Evolutionary conservation across 2,888 invertebrate genomes (phyloP).

Genomic region (Mantis religiosa): DNA sequence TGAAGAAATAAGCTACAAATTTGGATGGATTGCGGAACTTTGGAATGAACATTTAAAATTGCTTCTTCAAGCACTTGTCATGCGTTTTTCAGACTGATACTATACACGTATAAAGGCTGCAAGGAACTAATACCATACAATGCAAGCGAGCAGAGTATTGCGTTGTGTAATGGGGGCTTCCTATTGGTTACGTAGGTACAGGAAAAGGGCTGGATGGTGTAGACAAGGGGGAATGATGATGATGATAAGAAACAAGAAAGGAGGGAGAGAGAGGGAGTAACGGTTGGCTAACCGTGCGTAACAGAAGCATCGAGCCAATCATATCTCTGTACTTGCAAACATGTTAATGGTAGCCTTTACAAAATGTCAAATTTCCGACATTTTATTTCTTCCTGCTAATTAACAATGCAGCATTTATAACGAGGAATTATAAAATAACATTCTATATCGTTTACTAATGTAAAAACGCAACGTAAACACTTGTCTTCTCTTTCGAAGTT

Average conservation of each 20-base stretch:
- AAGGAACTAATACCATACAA: not conserved
- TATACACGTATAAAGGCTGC: too few relatives aligned
- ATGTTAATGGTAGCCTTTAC: not conserved
- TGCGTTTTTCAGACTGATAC: too few relatives aligned
- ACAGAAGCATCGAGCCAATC: not conserved
- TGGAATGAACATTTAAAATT: too few relatives aligned
- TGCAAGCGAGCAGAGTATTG: not conserved
- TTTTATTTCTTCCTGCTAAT: not conserved
- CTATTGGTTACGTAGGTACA: constrained; percentile 10
- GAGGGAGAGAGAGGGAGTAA: not conserved
- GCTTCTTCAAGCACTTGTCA: too few relatives aligned
- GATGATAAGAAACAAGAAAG: not conserved
- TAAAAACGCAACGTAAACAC: too few relatives aligned
- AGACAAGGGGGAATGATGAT: not conserved
- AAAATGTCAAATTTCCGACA: not conserved
- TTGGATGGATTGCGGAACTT: too few relatives aligned
- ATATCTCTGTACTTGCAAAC: not conserved
- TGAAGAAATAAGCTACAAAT: too few relatives aligned
- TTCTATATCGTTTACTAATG: too few relatives aligned
- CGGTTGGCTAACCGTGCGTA: constrained; percentile 4
- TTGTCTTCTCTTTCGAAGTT: too few relatives aligned
- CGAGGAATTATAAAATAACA: not conserved
- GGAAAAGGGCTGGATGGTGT: constrained; percentile 9
- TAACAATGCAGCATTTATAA: not conserved
- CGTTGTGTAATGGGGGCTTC: constrained; percentile 8